phyloP scores from a whole-genome alignment of 2,888 invertebrate genomes.

The Strigamia transsilvanica region DNA sequence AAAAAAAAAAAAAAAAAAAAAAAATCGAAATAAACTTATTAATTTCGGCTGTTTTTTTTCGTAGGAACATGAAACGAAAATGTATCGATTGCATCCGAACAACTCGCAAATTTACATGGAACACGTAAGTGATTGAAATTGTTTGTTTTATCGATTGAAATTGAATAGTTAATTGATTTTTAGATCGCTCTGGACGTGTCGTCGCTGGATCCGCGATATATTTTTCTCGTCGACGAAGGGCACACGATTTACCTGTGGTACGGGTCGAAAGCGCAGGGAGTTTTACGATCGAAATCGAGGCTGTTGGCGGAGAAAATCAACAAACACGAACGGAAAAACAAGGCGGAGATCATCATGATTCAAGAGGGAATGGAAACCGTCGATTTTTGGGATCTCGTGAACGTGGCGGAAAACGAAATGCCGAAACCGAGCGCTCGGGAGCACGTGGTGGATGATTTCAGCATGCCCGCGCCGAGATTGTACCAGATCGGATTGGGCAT shows the following conservation, averaged over 20 bases:
- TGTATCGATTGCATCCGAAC: constrained; percentile 90
- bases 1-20: constrained; percentile 57
- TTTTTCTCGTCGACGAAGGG: constrained; percentile 90
- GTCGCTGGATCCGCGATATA: constrained; percentile 88
- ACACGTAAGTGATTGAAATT: constrained; percentile 71
- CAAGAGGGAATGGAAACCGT: constrained; percentile 81
- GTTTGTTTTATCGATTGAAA: neutral
- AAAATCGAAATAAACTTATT: neutral
- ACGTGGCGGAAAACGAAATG: constrained; percentile 68
- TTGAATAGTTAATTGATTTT: neutral
- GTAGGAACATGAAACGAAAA: constrained; percentile 80
- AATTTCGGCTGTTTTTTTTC: constrained; percentile 56
- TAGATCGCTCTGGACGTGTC: constrained; percentile 69
- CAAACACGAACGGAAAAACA: constrained; percentile 96
- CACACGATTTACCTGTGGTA: constrained; percentile 89
- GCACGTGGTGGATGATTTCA: constrained; percentile 75
- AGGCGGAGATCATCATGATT: constrained; percentile 87
- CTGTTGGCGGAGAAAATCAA: constrained; percentile 98
- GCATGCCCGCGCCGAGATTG: constrained; percentile 75
- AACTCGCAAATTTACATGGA: constrained; percentile 85
- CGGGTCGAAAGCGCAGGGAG: constrained; percentile 71
- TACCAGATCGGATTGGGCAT: constrained; percentile 97
- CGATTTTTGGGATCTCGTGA: constrained; percentile 83
- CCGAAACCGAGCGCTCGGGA: constrained; percentile 69
- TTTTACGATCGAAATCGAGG: constrained; percentile 64